phyloP scores from a whole-genome alignment of 2,113 vertebrate genomes.

The Zapus hudsonius region DNA sequence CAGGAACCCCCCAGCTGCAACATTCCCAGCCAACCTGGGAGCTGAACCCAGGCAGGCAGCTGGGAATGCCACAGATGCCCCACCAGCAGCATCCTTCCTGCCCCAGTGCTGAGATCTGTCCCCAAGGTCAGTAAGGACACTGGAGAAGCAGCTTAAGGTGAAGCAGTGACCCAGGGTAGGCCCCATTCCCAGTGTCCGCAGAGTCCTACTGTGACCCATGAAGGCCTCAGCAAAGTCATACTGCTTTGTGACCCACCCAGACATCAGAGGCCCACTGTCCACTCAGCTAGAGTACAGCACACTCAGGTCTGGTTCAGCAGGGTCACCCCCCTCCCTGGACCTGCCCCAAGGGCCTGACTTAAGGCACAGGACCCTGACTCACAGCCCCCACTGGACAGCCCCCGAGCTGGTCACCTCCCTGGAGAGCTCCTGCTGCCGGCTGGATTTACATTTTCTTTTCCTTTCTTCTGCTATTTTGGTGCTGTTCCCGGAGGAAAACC shows the following conservation, averaged over 20 bases:
- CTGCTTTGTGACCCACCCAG: fast-evolving
- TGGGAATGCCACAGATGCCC: not conserved
- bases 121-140: not conserved
- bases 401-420: constrained; percentile 70
- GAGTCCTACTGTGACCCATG: not conserved
- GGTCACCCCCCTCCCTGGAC: not conserved
- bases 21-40: not conserved
- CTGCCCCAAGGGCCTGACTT: not conserved
- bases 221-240: not conserved
- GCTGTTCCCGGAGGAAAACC: constrained; percentile 82
- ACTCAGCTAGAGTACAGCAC: not conserved
- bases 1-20: not conserved
- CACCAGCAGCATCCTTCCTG: not conserved
- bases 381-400: not conserved
- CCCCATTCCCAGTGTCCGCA: not conserved
- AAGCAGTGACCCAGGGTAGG: not conserved
- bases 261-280: not conserved
- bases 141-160: not conserved
- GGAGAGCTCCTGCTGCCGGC: constrained; percentile 78
- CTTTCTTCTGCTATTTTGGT: constrained; percentile 85
- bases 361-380: not conserved
- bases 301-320: not conserved
- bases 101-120: not conserved
- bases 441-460: constrained; percentile 56
- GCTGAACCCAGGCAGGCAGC: not conserved